These are phyloP conservation scores for Cyaniris semiargus DNA, from an alignment of 2,888 invertebrate species.

Conservation along the genomic window DNA sequence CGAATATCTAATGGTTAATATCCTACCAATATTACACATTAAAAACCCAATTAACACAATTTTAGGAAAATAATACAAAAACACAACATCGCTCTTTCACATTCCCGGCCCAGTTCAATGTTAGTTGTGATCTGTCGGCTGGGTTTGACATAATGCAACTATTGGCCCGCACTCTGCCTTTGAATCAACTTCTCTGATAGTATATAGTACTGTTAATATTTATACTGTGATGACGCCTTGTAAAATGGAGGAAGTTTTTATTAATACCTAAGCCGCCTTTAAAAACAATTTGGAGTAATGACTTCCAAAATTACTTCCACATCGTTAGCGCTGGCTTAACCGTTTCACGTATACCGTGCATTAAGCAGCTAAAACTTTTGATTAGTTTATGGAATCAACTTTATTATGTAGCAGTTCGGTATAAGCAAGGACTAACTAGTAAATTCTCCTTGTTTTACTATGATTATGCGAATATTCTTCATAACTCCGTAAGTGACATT, in stretches of 20 bases:
- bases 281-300: slow-evolving; percentile 2
- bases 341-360: background rate
- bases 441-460: too few species aligned
- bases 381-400: background rate
- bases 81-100: too few species aligned
- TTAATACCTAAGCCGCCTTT: background rate
- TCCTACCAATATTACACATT: too few species aligned
- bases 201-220: background rate
- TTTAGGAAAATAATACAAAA: too few species aligned
- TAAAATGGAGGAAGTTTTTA: slow-evolving; percentile 2
- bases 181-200: background rate
- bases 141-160: too few species aligned
- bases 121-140: too few species aligned
- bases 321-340: background rate
- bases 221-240: background rate
- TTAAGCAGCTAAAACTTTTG: background rate
- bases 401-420: background rate
- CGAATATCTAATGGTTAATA: too few species aligned
- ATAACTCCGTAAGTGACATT: too few species aligned
- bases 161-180: too few species aligned
- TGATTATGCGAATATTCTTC: too few species aligned
- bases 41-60: too few species aligned
- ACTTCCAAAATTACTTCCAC: background rate
- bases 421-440: background rate
- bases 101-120: too few species aligned